phyloP scores from a whole-genome alignment of 2,888 invertebrate genomes.

The Lithosia quadra region DNA sequence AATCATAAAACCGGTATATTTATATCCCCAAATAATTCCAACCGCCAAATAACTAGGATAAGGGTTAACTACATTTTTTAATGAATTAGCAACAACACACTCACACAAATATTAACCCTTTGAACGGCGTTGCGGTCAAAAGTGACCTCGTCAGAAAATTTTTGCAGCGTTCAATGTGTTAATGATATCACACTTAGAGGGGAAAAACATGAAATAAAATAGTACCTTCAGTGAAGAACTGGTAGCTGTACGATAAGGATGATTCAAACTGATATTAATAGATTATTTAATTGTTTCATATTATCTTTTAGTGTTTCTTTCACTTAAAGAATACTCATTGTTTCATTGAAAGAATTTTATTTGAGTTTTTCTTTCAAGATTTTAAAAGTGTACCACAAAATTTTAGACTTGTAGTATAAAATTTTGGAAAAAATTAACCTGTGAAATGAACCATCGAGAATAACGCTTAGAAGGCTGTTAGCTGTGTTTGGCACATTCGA shows the following conservation, averaged over 20 bases:
- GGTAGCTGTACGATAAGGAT: conserved; percentile 27
- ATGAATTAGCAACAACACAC: conserved; percentile 29
- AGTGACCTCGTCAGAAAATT: not conserved
- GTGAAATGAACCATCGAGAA: too few species aligned
- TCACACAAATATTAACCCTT: conserved; percentile 7
- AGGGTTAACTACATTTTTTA: conserved; percentile 6
- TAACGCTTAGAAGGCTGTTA: too few species aligned
- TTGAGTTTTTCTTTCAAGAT: too few species aligned
- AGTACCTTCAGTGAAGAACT: conserved; percentile 27
- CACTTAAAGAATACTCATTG: too few species aligned
- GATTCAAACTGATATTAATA: conserved; percentile 21
- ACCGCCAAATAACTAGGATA: not conserved
- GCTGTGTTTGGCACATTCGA: too few species aligned
- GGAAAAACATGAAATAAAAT: conserved; percentile 32
- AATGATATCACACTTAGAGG: conserved; percentile 18
- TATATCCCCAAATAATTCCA: not conserved
- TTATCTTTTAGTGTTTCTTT: not conserved
- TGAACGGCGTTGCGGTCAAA: not conserved
- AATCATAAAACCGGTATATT: not conserved
- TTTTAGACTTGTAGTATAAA: too few species aligned
- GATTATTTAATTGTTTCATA: not conserved
- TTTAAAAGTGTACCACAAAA: too few species aligned
- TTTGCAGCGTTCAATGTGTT: conserved; percentile 8
- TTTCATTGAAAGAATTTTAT: too few species aligned
- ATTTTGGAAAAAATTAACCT: too few species aligned